Base-by-base conservation (phyloP, 2,797 vertebrate species). In the Neosilurus mollespiculum region DNA sequence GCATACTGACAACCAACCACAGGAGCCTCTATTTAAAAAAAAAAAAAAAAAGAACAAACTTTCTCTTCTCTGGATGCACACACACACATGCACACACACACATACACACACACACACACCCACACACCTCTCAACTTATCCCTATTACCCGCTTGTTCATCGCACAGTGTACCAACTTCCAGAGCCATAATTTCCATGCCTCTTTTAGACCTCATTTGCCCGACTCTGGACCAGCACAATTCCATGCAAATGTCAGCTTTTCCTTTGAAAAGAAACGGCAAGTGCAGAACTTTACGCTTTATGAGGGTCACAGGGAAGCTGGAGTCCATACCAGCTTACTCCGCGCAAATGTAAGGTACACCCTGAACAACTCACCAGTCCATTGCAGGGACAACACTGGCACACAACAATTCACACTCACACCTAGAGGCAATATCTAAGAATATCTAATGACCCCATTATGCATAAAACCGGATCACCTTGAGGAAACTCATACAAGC, bases 1-100 rank as follows among this genome's bases (percentile, higher is more conserved):
- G 88, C 88, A 89, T 92, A 92, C 90, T 88, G 89, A 91, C 89
- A 89, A 89, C 91, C 89, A 91, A 93, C 93, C 91, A 90, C 92
- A 92, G 91, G 90, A 94, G 92, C 90, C 90, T 88, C 92, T 93
- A 91, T 51, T 11, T 15, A 53, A 8, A 20, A 24, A 2, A 30
- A 8, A 20, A 24, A 2, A 30, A 2, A 12, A 85, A 82, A 43
- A 43, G 43, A 43, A 43, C 43, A 43, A 43, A 43, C 82, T 87
- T 87, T 62, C 54, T 53, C 73, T 20, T 86, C 85, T 85, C 67
- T 72, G 22, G 11, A 81, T 86, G 84, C 80, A 59, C 15, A 12
- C 58, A 20, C 18, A 20, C 12, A 20, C 58, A 59, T 16, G 20
- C 58, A 83, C 77, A 88, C 81, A 43, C 43, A 43, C 85, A 88